Evolutionary conservation across 2,797 vertebrate species (phyloP).

Genomic region (Sebastes nivosus): DNA sequence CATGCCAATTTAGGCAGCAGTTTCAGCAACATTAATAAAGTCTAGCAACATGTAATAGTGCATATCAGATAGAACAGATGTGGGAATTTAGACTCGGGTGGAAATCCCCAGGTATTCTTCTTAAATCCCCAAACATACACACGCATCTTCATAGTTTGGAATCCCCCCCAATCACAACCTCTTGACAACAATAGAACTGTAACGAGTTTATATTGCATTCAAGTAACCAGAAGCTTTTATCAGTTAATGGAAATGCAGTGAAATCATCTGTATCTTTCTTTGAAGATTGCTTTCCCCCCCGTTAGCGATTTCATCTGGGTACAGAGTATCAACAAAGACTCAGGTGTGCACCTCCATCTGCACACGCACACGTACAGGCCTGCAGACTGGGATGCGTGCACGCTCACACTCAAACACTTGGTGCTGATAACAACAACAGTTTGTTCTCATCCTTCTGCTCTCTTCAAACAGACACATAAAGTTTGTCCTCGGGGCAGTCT

Average conservation of each 20-base stretch:
- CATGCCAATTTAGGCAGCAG: slow-evolving; percentile 45
- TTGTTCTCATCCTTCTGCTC: slow-evolving; percentile 45
- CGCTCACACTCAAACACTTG: background rate
- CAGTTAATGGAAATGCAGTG: slow-evolving; percentile 21
- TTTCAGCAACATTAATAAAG: slow-evolving; percentile 54
- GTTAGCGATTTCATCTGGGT: slow-evolving; percentile 37
- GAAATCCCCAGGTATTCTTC: slow-evolving; percentile 69
- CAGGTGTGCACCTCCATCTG: slow-evolving; percentile 16
- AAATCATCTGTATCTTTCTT: slow-evolving; percentile 35
- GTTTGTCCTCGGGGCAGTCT: slow-evolving; percentile 58
- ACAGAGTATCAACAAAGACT: slow-evolving; percentile 40
- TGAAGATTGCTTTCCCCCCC: slow-evolving; percentile 42
- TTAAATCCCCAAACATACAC: slow-evolving; percentile 25
- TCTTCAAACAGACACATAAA: slow-evolving; percentile 57
- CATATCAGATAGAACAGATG: slow-evolving; percentile 51
- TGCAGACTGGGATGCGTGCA: slow-evolving; percentile 3
- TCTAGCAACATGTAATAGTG: slow-evolving; percentile 46
- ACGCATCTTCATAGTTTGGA: slow-evolving; percentile 54
- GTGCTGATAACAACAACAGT: slow-evolving; percentile 50
- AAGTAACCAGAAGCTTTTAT: slow-evolving; percentile 41
- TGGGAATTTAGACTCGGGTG: slow-evolving; percentile 45
- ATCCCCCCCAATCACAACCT: slow-evolving; percentile 55
- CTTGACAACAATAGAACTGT: slow-evolving; percentile 59
- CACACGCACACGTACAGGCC: background rate
- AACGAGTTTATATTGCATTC: slow-evolving; percentile 56